A percentile compares a stretch with the other conserved stretches of the same genome.
Evolutionary conservation across 2,888 invertebrate species (phyloP).

Genomic region (Stenodera caucasica): DNA sequence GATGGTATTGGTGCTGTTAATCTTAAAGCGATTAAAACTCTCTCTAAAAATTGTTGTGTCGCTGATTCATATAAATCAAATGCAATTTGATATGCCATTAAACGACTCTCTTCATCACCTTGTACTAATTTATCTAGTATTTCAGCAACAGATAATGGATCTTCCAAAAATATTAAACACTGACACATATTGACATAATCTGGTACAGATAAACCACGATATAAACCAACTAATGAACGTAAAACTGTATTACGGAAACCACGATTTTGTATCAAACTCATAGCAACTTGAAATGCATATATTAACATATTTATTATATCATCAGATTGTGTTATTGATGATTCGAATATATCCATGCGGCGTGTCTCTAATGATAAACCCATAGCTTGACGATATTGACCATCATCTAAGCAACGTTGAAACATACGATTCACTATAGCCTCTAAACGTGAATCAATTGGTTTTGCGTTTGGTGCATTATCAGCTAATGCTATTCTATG

Average conservation of each 20-base stretch:
- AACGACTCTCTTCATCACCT: conserved; percentile 67
- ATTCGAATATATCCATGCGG: conserved; percentile 95
- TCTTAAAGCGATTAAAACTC: conserved; percentile 80
- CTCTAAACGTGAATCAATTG: conserved; percentile 82
- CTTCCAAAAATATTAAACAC: conserved; percentile 95
- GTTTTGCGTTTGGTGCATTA: conserved; percentile 66
- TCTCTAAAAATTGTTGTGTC: conserved; percentile 93
- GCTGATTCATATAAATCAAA: conserved; percentile 99
- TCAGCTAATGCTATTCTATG: conserved; percentile 76
- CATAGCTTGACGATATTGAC: conserved; percentile 92
- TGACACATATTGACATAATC: conserved; percentile 99
- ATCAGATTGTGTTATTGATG: conserved; percentile 88
- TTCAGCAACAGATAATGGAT: conserved; percentile 89
- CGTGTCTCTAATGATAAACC: conserved; percentile 96
- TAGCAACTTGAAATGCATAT: conserved; percentile 95
- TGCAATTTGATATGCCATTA: conserved; percentile 98
- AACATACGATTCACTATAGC: conserved; percentile 97
- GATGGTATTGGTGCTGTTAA: conserved; percentile 81
- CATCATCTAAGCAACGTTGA: conserved; percentile 91
- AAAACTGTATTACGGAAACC: conserved; percentile 91
- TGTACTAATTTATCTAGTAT: conserved; percentile 87
- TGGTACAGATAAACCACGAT: conserved; percentile 84
- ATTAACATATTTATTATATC: conserved; percentile 88
- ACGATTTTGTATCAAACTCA: conserved; percentile 94
- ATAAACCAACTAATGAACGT: conserved; percentile 84